phyloP scores from a whole-genome alignment of 2,797 vertebrate species.

The Diceros bicornis region DNA sequence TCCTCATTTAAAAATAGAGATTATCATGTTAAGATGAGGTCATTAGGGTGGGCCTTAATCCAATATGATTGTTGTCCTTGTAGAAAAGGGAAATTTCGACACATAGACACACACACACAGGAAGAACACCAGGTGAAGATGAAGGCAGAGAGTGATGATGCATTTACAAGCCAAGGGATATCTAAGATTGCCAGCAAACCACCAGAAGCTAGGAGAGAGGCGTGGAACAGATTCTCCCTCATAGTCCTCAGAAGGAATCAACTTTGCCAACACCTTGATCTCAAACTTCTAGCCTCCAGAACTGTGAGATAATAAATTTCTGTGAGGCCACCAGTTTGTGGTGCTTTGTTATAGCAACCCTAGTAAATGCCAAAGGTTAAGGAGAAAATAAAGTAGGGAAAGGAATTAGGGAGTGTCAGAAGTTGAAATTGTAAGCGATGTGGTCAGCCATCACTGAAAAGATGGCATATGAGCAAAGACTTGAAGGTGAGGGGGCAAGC shows the following conservation, averaged over 20 bases:
- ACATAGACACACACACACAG: not conserved
- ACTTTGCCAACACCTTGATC: not conserved
- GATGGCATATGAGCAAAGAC: not conserved
- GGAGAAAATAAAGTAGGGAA: not conserved
- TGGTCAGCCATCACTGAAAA: not conserved
- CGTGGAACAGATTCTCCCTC: not conserved
- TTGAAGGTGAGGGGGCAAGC: not conserved
- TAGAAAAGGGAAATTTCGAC: not conserved
- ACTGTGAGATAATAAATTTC: not conserved
- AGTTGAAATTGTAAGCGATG: not conserved
- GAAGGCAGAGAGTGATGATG: not conserved
- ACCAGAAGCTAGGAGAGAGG: not conserved
- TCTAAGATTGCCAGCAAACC: not conserved
- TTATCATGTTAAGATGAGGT: not conserved
- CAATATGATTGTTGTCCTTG: not conserved
- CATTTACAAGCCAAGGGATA: not conserved
- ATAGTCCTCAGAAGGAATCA: not conserved
- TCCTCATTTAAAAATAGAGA: conserved; percentile 25
- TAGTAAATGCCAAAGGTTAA: not conserved
- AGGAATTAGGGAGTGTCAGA: not conserved
- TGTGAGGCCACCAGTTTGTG: not conserved
- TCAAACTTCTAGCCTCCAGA: not conserved
- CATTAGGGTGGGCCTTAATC: not conserved
- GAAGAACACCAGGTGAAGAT: not conserved
- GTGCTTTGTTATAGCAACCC: not conserved